Base-by-base conservation (phyloP, 2,888 invertebrate species). In the Azorinus chamasolen region DNA sequence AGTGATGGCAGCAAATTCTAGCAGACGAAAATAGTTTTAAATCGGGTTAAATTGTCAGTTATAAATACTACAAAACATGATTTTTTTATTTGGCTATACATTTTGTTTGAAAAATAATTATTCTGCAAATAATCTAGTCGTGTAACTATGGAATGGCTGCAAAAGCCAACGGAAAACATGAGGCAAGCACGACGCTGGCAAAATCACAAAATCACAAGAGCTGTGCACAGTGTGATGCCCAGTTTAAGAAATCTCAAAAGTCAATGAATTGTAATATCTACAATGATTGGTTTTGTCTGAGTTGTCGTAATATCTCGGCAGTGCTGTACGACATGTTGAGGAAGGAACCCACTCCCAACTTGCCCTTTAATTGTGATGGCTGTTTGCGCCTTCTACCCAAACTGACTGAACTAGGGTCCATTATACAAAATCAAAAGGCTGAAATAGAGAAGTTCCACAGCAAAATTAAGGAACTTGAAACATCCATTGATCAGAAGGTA, bases 261-360 rank as follows among this genome's bases (percentile, higher is more conserved):
- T 18, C 18, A 2, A 16, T 55, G 39, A 37, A 37, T 37, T 55
- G 55, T n/a, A 54, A 24, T 12, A 37, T 65, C 3, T 65, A 55
- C 32, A 46, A n/a, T 46, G 10, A 55, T 27, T 65, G 65, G 55
- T 65, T 65, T 55, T 65, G 65, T 48, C 32, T 55, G 45, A 55
- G 46, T 24, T 65, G 65, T 39, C 46, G 55, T 18, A 55, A 65
- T 24, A 5, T 65, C 1, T 27, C 55, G 8, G 4, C 2, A 2
- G 55, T 32, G 20, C 25, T 65, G 24, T 65, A 65, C 46, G 65
- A 65, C 22, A 22, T 48, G 5, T 32, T 46, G 2, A 53, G 27
- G 24, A 48, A 16, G 27, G 55, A 65, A 46, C 54, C 27, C 18
- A 43, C 24, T n/a, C n/a, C n/a, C 18, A 65, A 64, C 24, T 25